phyloP scores from a whole-genome alignment of 2,888 invertebrate genomes.

The Ennomos quercinarius region DNA sequence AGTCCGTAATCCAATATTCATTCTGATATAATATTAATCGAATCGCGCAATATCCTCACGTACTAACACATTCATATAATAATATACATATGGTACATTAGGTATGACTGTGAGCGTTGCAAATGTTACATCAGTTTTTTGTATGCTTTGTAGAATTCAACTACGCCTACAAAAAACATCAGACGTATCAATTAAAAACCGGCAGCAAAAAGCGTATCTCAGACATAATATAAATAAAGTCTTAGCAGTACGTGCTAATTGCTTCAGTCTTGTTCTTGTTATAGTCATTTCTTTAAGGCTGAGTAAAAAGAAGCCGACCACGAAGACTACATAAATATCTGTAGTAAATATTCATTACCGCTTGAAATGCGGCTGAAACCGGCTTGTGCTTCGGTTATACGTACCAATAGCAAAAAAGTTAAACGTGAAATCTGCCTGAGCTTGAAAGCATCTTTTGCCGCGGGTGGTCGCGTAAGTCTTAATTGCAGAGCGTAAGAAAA shows the following conservation, averaged over 20 bases:
- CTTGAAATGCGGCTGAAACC: conserved; percentile 49
- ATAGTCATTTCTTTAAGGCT: conserved; percentile 29
- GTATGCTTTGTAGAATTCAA: neutral
- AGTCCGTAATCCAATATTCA: conserved; percentile 46
- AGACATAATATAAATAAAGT: conserved; percentile 34
- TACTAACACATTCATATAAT: neutral
- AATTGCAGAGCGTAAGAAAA: conserved; percentile 49
- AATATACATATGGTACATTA: no score
- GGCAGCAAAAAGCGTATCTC: conserved; percentile 30
- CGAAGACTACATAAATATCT: conserved; percentile 42
- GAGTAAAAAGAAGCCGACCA: conserved; percentile 49
- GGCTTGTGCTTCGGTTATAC: conserved; percentile 49
- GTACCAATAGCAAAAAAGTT: conserved; percentile 15
- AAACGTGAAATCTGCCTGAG: conserved; percentile 42
- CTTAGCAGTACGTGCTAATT: conserved; percentile 53
- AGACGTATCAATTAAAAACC: conserved; percentile 45
- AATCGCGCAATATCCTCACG: conserved; percentile 26
- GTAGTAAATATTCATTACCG: conserved; percentile 66
- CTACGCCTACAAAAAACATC: conserved; percentile 1
- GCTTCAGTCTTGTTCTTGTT: conserved; percentile 42
- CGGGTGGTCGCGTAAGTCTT: conserved; percentile 51
- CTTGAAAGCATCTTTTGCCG: conserved; percentile 50
- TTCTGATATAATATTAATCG: conserved; percentile 37
- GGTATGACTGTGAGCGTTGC: no score
- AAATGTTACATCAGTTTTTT: no score